A percentile compares a stretch with the other conserved stretches of the same genome.
Conservation (phyloP, 2,113 vertebrate species). For the Elgaria multicarinata region DNA sequence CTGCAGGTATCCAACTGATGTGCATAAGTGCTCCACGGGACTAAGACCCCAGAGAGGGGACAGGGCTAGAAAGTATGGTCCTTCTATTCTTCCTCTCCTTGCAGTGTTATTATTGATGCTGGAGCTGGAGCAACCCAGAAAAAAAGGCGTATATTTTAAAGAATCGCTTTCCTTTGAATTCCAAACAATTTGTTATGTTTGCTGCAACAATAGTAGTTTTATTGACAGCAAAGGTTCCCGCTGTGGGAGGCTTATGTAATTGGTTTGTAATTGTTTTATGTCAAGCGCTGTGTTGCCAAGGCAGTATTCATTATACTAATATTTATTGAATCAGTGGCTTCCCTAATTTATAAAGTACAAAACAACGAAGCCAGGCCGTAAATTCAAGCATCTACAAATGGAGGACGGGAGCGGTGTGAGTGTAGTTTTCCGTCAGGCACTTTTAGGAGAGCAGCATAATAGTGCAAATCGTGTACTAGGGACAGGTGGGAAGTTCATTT, state of each 20-base stretch:
- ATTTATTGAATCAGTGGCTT: slow-evolving; percentile 65
- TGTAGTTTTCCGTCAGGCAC: not conserved
- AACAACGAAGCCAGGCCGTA: slow-evolving; percentile 9
- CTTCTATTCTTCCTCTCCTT: not conserved
- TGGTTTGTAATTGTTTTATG: slow-evolving; percentile 66
- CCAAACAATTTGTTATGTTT: slow-evolving; percentile 57
- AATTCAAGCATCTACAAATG: not conserved
- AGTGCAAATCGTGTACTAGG: not conserved
- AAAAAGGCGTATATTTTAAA: not conserved
- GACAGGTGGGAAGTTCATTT: not conserved
- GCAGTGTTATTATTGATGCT: not conserved
- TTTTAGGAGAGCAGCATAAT: not conserved
- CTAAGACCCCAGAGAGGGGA: too few species aligned
- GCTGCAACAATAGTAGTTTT: slow-evolving; percentile 34
- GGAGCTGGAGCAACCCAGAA: not conserved
- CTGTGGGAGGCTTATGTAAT: slow-evolving; percentile 66
- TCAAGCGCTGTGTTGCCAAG: slow-evolving; percentile 65
- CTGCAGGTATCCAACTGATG: too few species aligned
- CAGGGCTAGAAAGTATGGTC: too few species aligned
- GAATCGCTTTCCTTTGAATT: slow-evolving; percentile 55
- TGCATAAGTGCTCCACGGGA: too few species aligned
- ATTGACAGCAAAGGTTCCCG: slow-evolving; percentile 48
- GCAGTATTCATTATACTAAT: slow-evolving; percentile 69
- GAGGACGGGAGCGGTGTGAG: not conserved
- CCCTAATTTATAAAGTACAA: slow-evolving; percentile 57